A percentile compares a stretch with the other conserved stretches of the same genome.
These are phyloP conservation scores for Portunus trituberculatus DNA, from an alignment of 1,140 invertebrate species.

Conservation along the genomic window DNA sequence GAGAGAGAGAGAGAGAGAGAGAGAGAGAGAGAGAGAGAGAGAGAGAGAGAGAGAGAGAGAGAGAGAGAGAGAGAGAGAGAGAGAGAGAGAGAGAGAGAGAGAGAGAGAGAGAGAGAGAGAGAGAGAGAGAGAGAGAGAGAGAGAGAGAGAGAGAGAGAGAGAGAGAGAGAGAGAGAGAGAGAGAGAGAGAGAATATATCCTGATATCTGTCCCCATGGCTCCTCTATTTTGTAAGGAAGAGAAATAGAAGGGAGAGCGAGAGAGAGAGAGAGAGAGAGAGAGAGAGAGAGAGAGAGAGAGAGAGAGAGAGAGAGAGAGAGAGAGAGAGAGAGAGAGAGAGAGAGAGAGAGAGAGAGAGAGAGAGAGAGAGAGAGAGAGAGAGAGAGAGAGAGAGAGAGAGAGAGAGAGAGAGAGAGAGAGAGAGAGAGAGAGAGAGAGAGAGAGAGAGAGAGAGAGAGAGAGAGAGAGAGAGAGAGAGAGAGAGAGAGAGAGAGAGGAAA, in stretches of 20 bases:
- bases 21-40: background rate
- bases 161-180: conserved; percentile 36
- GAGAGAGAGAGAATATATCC: conserved; percentile 3
- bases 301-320: too few relatives aligned
- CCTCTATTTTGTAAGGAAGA: too few relatives aligned
- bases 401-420: conserved; percentile 1
- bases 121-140: background rate
- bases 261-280: too few relatives aligned
- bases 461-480: background rate
- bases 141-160: conserved; percentile 43
- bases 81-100: background rate
- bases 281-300: too few relatives aligned
- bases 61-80: background rate
- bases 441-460: background rate
- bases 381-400: conserved; percentile 7
- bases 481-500: background rate
- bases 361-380: background rate
- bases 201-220: too few relatives aligned
- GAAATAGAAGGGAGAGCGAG: too few relatives aligned
- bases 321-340: background rate
- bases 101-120: background rate
- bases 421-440: conserved; percentile 16
- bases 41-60: too few relatives aligned
- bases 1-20: background rate
- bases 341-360: conserved; percentile 29